These are phyloP conservation scores for Rhadina sibilatrix DNA, from an alignment of 2,113 vertebrate species.

Conservation along the genomic window DNA sequence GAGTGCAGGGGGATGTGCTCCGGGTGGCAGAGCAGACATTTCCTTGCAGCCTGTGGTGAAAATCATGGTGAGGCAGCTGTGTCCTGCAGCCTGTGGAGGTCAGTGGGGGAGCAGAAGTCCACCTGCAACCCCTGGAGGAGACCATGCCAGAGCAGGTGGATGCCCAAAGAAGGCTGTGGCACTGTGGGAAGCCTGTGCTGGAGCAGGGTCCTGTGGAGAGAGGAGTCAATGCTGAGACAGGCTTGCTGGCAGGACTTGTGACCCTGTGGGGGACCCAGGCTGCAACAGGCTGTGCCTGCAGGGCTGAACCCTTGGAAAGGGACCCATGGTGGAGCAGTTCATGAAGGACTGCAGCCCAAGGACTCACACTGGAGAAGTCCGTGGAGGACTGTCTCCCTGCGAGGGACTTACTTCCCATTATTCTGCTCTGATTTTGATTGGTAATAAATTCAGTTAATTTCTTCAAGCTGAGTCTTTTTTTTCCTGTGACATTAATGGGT, in stretches of 20 bases:
- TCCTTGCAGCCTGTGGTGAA: neutral
- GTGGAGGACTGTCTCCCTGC: neutral
- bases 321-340: neutral
- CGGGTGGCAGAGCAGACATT: neutral
- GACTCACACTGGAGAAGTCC: too few relatives aligned
- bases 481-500: neutral
- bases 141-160: neutral
- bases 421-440: neutral
- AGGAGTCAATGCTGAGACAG: neutral
- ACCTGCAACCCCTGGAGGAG: neutral
- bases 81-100: neutral
- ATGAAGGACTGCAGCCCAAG: neutral
- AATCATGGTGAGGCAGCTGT: neutral
- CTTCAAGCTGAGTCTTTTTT: neutral
- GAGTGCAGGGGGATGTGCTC: neutral
- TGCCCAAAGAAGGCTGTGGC: neutral
- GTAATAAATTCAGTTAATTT: neutral
- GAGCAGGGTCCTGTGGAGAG: neutral
- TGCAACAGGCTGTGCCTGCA: neutral
- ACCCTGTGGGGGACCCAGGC: neutral
- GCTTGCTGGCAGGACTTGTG: neutral
- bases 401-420: neutral
- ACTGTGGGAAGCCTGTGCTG: neutral
- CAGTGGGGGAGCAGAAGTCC: neutral
- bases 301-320: neutral